Percentiles rank a stretch among this genome's conserved stretches.
These are phyloP conservation scores for Trachelus tabidus DNA, from an alignment of 2,888 invertebrate genomes.

Conservation along the genomic window DNA sequence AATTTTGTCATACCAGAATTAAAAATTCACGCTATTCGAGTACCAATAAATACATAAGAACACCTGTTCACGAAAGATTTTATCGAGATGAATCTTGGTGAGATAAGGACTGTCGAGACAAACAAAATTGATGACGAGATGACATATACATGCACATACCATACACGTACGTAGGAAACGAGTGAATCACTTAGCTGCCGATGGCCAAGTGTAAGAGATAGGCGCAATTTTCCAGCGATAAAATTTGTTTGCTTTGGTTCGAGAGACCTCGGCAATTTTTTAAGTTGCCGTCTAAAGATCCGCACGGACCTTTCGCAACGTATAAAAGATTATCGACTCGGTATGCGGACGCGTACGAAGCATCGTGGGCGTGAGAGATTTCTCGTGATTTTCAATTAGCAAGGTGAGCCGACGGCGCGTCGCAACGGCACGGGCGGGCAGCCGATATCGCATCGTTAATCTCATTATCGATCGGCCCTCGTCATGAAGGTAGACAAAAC, in stretches of 20 bases:
- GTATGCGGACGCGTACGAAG: not conserved
- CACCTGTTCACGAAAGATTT: not conserved
- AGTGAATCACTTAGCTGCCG: not conserved
- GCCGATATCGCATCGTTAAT: not conserved
- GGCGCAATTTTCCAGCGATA: not conserved
- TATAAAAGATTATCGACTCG: not conserved
- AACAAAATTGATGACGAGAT: not conserved
- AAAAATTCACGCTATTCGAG: not conserved
- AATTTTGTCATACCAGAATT: not conserved
- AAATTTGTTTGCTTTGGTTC: not conserved
- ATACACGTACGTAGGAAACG: not conserved
- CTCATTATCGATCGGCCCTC: slow-evolving; percentile 15
- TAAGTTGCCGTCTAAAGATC: not conserved
- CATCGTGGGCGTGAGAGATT: not conserved
- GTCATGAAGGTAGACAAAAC: slow-evolving; percentile 13
- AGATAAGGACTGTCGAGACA: not conserved
- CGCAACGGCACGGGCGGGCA: not conserved
- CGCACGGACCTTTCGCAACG: not conserved
- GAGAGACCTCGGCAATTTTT: not conserved
- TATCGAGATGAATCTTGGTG: not conserved
- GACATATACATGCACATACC: not conserved
- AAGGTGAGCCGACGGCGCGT: not conserved
- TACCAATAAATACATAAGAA: not conserved
- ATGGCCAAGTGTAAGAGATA: not conserved
- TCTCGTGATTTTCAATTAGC: not conserved